phyloP scores from a whole-genome alignment of 1,140 invertebrate species.

The Agrypnia vestita region DNA sequence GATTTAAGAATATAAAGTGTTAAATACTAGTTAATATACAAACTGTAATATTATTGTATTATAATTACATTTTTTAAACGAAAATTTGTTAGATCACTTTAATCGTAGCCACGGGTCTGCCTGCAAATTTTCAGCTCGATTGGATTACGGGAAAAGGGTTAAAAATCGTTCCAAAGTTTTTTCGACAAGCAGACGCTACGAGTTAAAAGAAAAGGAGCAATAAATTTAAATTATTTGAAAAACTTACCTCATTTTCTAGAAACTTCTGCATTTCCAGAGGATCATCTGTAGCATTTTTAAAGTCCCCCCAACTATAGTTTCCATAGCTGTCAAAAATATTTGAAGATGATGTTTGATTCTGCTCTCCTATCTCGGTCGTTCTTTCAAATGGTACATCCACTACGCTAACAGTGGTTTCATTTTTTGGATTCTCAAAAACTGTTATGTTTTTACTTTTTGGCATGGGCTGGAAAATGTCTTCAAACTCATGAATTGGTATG shows the following conservation, averaged over 20 bases:
- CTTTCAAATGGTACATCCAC: slow-evolving; percentile 67
- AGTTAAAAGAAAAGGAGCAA: no score
- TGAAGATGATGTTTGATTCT: neutral
- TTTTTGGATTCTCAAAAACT: slow-evolving; percentile 5
- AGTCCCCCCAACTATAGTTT: slow-evolving; percentile 5
- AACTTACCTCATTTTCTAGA: slow-evolving; percentile 3
- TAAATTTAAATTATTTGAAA: neutral
- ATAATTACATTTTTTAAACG: no score
- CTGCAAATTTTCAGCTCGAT: no score
- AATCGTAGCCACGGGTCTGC: no score
- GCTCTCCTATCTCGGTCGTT: neutral
- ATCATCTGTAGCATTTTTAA: slow-evolving; percentile 1
- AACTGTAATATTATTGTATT: no score
- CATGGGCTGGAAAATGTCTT: slow-evolving; percentile 73
- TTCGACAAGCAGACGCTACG: no score
- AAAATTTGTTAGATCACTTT: no score
- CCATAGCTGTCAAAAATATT: slow-evolving; percentile 8
- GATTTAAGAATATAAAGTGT: no score
- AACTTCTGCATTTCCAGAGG: neutral
- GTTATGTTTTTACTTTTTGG: slow-evolving; percentile 51
- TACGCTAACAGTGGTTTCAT: neutral
- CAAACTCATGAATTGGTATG: slow-evolving; percentile 74
- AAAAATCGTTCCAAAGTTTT: no score
- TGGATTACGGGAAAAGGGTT: no score
- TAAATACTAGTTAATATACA: no score